Conservation (phyloP, 2,113 vertebrate genomes). For the Strigops habroptila region DNA sequence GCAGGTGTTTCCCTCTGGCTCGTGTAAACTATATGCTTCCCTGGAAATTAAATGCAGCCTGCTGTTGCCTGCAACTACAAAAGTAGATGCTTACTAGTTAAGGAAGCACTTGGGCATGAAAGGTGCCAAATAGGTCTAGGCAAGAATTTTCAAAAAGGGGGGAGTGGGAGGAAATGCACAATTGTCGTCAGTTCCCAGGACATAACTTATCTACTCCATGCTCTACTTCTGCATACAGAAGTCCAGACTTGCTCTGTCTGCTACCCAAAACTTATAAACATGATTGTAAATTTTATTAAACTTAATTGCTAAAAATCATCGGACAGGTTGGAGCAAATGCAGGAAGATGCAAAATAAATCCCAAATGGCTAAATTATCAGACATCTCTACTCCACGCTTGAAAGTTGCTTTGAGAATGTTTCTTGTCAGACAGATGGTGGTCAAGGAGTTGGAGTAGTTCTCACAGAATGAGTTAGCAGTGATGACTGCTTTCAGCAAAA, state of each 20-base stretch:
- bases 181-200: background rate
- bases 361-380: background rate
- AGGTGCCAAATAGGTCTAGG: background rate
- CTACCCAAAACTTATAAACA: background rate
- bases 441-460: background rate
- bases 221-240: background rate
- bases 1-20: conserved; percentile 73
- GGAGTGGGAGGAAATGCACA: background rate
- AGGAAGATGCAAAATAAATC: background rate
- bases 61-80: background rate
- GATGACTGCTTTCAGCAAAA: background rate
- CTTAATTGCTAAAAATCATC: background rate
- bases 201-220: background rate
- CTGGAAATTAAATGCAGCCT: conserved; percentile 39
- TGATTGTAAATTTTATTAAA: background rate
- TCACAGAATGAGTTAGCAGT: background rate
- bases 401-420: background rate
- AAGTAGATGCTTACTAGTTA: background rate
- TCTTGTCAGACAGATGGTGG: background rate
- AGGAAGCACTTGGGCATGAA: background rate
- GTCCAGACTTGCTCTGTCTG: background rate
- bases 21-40: background rate
- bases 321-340: background rate
- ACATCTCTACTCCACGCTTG: background rate
- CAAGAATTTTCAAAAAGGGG: background rate